Conservation (phyloP, 2,797 vertebrate species). For the Hemitrygon akajei region DNA sequence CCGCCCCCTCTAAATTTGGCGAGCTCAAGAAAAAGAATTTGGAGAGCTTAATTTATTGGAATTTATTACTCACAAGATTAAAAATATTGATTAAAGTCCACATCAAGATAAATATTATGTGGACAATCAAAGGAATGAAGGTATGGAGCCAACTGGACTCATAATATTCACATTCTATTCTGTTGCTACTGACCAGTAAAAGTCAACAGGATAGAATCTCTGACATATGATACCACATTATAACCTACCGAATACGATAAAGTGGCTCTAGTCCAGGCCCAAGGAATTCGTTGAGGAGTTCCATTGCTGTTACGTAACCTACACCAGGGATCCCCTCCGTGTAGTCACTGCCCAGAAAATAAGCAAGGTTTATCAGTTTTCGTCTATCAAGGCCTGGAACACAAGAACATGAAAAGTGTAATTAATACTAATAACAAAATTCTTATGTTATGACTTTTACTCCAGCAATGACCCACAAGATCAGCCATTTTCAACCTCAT, state of each 20-base stretch:
- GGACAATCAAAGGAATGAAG: not conserved
- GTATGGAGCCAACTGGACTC: slow-evolving; percentile 3
- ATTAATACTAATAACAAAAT: not conserved
- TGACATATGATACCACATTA: slow-evolving; percentile 41
- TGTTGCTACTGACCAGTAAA: not conserved
- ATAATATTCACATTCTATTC: slow-evolving; percentile 10
- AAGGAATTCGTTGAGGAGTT: slow-evolving; percentile 94
- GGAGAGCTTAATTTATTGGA: not conserved
- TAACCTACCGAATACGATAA: slow-evolving; percentile 64
- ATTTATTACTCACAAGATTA: slow-evolving; percentile 21
- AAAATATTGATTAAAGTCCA: not conserved
- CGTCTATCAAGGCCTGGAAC: slow-evolving; percentile 77
- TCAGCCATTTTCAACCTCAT: not conserved
- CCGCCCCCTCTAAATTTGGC: not conserved
- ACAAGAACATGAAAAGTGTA: not conserved
- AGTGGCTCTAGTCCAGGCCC: slow-evolving; percentile 80
- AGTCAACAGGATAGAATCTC: not conserved
- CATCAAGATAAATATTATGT: not conserved
- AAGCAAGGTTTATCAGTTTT: slow-evolving; percentile 91
- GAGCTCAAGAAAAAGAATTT: not conserved
- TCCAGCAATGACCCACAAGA: not conserved
- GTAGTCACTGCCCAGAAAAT: slow-evolving; percentile 94
- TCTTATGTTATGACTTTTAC: not conserved
- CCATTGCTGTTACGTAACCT: slow-evolving; percentile 90
- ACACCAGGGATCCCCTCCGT: slow-evolving; percentile 86